These are phyloP conservation scores for Hyposmocoma kahamanoa DNA, from an alignment of 1,140 invertebrate genomes.

Conservation along the genomic window DNA sequence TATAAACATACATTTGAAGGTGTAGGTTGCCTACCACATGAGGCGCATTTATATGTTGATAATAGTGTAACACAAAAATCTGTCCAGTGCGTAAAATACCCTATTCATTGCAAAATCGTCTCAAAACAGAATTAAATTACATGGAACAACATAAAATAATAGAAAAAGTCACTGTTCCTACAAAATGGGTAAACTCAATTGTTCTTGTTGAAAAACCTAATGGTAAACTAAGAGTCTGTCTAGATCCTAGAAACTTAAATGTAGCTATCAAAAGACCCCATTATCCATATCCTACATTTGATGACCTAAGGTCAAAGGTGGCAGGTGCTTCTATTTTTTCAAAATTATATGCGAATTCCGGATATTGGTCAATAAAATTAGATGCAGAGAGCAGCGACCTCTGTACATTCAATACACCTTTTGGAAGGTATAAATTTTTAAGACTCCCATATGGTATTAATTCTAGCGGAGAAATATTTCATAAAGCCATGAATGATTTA, in stretches of 20 bases:
- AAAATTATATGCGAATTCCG: slow-evolving; percentile 15
- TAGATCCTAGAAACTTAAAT: slow-evolving; percentile 44
- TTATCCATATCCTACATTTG: slow-evolving; percentile 8
- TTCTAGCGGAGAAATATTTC: slow-evolving; percentile 7
- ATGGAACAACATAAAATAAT: slow-evolving; percentile 26
- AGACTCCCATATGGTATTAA: slow-evolving; percentile 26
- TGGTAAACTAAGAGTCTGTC: slow-evolving; percentile 44
- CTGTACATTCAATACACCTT: slow-evolving; percentile 27
- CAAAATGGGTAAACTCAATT: slow-evolving; percentile 54
- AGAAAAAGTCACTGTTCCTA: slow-evolving; percentile 33
- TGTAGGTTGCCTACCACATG: slow-evolving; percentile 3
- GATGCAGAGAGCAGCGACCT: slow-evolving; percentile 21
- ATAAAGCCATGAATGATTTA: slow-evolving; percentile 4
- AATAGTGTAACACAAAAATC: background rate
- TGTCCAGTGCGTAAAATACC: slow-evolving; percentile 4
- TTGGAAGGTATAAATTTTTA: slow-evolving; percentile 24
- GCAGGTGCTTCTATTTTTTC: slow-evolving; percentile 13
- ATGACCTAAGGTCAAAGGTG: slow-evolving; percentile 16
- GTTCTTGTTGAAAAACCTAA: slow-evolving; percentile 51
- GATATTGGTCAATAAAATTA: slow-evolving; percentile 23
- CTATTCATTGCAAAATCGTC: slow-evolving; percentile 2
- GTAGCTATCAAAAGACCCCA: slow-evolving; percentile 10
- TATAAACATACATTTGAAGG: slow-evolving; percentile 4
- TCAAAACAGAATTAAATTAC: slow-evolving; percentile 5
- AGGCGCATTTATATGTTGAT: slow-evolving; percentile 2